Percentiles rank a stretch among this genome's conserved stretches.
Conservation (phyloP, 2,113 vertebrate genomes). For the Melanerpes aurifrons region DNA sequence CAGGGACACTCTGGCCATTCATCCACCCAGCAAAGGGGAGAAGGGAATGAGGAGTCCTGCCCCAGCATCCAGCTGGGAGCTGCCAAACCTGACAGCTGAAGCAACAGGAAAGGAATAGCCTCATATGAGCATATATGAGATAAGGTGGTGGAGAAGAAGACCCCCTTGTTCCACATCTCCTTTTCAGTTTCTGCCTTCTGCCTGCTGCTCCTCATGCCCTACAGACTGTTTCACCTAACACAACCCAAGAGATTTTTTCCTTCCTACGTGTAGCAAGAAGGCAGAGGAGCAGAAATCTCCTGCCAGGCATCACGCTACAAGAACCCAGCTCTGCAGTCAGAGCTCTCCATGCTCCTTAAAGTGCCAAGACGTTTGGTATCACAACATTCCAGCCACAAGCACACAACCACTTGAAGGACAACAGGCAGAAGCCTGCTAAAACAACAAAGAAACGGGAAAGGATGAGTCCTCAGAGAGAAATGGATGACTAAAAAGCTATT, state of each 20-base stretch:
- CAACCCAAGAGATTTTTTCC: not conserved
- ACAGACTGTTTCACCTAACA: not conserved
- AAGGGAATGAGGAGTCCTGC: not conserved
- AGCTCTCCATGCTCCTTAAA: rapidly evolving
- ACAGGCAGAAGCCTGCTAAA: not conserved
- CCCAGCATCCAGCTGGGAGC: not conserved
- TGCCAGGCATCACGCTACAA: not conserved
- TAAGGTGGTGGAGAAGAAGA: not conserved
- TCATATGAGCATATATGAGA: not conserved
- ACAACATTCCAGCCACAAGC: not conserved
- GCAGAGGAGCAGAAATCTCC: not conserved
- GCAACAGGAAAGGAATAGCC: not conserved
- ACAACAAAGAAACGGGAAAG: not conserved
- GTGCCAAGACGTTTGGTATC: not conserved
- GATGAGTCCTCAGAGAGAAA: not conserved
- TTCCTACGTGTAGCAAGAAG: rapidly evolving
- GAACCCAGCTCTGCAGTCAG: not conserved
- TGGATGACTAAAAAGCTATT: not conserved
- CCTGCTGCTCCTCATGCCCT: not conserved
- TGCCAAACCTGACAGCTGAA: not conserved
- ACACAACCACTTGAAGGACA: not conserved
- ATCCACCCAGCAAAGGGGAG: not conserved
- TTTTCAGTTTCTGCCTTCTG: not conserved
- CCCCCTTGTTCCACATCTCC: not conserved
- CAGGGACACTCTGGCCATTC: rapidly evolving